phyloP scores from a whole-genome alignment of 2,113 vertebrate genomes.

The Heterochromis multidens region DNA sequence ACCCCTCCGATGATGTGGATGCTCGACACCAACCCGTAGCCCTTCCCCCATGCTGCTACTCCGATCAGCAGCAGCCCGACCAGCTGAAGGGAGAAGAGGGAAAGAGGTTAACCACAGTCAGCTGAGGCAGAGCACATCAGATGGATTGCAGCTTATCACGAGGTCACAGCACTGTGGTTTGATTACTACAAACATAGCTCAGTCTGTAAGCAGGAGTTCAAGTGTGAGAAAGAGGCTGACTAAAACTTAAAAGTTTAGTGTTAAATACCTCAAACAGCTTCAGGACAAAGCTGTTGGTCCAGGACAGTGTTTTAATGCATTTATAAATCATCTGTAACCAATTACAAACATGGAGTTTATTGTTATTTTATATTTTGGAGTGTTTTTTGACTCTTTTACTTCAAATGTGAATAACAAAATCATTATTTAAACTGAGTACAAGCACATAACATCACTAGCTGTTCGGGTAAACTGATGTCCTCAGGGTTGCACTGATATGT shows the following conservation, averaged over 20 bases:
- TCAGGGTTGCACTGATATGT: neutral
- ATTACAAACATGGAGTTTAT: neutral
- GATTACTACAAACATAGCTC: neutral
- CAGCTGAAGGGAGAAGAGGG: slow-evolving; percentile 69
- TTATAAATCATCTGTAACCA: neutral
- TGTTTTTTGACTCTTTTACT: no score
- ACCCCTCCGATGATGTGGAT: slow-evolving; percentile 91
- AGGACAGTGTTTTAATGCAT: neutral
- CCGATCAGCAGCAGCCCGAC: slow-evolving; percentile 89
- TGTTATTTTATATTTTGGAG: neutral
- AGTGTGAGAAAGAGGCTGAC: neutral
- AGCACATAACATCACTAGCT: neutral
- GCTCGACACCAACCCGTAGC: slow-evolving; percentile 87
- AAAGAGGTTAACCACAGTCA: neutral
- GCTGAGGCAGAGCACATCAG: neutral
- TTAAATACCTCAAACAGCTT: neutral
- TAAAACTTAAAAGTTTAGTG: neutral
- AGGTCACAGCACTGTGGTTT: neutral
- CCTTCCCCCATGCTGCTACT: slow-evolving; percentile 90
- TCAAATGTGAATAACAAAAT: no score
- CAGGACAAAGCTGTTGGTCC: neutral
- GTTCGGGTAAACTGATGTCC: neutral
- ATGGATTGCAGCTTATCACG: neutral
- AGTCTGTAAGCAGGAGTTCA: neutral
- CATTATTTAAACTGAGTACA: no score